These are phyloP conservation scores for Eolophus roseicapilla DNA, from an alignment of 2,113 vertebrate genomes.

Conservation along the genomic window DNA sequence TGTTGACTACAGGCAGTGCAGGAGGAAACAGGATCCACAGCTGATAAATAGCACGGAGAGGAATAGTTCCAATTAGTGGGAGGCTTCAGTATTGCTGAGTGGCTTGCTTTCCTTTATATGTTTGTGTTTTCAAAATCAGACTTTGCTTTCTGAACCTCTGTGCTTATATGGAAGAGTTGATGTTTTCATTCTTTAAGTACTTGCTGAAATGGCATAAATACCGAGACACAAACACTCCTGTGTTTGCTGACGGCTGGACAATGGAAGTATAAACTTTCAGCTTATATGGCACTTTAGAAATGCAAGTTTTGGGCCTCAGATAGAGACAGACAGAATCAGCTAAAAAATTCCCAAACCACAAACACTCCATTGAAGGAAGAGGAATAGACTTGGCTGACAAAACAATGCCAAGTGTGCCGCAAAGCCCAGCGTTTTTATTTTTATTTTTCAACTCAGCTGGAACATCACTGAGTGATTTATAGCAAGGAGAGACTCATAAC, in stretches of 20 bases:
- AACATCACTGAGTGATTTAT: background rate
- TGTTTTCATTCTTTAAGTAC: background rate
- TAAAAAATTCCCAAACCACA: background rate
- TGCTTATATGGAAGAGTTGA: background rate
- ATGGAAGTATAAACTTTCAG: background rate
- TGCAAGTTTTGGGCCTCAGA: background rate
- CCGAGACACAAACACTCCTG: background rate
- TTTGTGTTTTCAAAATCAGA: background rate
- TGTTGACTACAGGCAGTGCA: background rate
- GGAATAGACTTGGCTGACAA: background rate
- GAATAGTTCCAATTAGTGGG: background rate
- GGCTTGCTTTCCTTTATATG: background rate
- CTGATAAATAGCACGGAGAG: background rate
- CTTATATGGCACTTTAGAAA: conserved; percentile 5
- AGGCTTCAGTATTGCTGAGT: background rate
- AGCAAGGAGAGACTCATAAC: background rate
- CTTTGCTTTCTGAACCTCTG: background rate
- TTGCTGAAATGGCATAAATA: conserved; percentile 20
- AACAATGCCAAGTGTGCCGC: background rate
- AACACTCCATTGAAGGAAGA: background rate
- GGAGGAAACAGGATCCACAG: background rate
- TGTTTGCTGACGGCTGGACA: background rate
- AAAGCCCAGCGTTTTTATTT: background rate
- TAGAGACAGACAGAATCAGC: background rate
- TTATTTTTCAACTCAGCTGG: conserved; percentile 12